Conservation (phyloP, 23 tunicate species). For the Styela clava region DNA sequence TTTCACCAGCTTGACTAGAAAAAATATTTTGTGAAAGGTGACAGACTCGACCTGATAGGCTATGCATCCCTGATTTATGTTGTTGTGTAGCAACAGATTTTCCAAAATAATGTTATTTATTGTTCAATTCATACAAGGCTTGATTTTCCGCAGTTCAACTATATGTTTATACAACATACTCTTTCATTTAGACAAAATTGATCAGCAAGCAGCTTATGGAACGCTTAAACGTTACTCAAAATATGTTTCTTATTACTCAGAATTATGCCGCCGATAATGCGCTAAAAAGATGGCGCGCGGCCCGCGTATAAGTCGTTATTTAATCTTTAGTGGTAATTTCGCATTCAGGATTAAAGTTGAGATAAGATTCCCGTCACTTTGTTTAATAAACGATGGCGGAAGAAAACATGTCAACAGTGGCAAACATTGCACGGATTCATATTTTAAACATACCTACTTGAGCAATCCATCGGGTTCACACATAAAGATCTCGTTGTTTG, state of each 20-base stretch:
- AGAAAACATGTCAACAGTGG: constrained; percentile 36
- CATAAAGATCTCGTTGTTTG: neutral
- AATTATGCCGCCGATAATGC: neutral
- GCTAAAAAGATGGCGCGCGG: neutral
- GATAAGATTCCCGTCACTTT: constrained; percentile 16
- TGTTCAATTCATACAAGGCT: too few relatives aligned
- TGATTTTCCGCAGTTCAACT: too few relatives aligned
- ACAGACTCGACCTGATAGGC: too few relatives aligned
- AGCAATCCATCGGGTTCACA: neutral
- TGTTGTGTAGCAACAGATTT: too few relatives aligned
- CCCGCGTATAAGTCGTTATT: neutral
- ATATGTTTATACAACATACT: too few relatives aligned
- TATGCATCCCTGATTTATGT: too few relatives aligned
- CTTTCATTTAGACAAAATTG: too few relatives aligned
- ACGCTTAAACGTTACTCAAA: neutral
- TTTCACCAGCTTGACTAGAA: too few relatives aligned
- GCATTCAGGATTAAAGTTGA: constrained; percentile 19
- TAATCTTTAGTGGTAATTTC: constrained; percentile 5
- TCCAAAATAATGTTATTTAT: too few relatives aligned
- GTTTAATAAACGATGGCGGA: constrained; percentile 27
- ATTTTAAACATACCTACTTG: constrained; percentile 7
- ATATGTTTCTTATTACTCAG: neutral
- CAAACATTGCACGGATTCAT: neutral
- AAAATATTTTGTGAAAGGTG: too few relatives aligned
- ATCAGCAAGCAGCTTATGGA: neutral